These are phyloP conservation scores for Chloebia gouldiae DNA, from an alignment of 2,113 vertebrate genomes.

Conservation along the genomic window DNA sequence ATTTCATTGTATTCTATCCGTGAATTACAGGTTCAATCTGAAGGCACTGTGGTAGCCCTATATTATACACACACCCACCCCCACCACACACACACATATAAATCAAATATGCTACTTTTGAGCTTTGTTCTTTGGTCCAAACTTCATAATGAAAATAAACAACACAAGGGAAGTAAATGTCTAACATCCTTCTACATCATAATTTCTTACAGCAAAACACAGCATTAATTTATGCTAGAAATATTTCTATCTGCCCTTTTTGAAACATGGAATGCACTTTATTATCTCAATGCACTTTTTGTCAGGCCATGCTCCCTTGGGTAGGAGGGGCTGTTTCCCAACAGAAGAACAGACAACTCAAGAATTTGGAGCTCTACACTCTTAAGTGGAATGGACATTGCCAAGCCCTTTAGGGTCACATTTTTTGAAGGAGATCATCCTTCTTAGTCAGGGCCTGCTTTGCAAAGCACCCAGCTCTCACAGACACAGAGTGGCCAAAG, in stretches of 20 bases:
- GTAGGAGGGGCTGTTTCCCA: background rate
- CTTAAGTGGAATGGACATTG: background rate
- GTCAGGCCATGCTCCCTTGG: constrained; percentile 18
- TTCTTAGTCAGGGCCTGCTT: background rate
- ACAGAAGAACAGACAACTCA: constrained; percentile 14
- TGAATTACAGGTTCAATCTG: background rate
- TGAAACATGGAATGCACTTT: background rate
- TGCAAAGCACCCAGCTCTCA: background rate
- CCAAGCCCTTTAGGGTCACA: constrained; percentile 32
- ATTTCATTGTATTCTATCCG: background rate
- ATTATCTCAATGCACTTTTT: constrained; percentile 40
- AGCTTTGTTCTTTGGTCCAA: background rate
- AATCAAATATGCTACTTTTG: background rate
- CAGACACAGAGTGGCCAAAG: background rate
- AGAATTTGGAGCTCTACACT: background rate
- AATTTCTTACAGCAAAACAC: background rate
- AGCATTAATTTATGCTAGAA: background rate
- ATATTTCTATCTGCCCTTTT: constrained; percentile 3
- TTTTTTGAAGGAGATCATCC: constrained; percentile 6
- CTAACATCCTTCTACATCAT: background rate
- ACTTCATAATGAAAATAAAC: background rate
- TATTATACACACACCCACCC: background rate
- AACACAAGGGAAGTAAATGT: background rate
- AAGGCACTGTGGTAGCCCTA: background rate
- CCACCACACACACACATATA: background rate